Conservation (phyloP, 2,113 vertebrate genomes). For the Ciconia maguari region DNA sequence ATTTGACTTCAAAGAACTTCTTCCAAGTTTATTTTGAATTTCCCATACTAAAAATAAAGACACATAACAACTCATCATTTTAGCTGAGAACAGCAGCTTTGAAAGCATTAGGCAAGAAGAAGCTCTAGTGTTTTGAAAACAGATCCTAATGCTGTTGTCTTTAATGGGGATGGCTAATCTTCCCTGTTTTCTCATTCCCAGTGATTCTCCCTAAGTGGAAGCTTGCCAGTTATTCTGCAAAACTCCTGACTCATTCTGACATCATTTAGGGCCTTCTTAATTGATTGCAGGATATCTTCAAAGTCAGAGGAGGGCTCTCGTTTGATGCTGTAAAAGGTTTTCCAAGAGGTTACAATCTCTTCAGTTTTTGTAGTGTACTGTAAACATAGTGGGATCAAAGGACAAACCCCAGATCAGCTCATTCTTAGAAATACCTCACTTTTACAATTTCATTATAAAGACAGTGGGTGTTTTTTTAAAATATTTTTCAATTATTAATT, state of each 20-base stretch:
- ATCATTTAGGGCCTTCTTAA: constrained; percentile 34
- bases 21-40: constrained; percentile 25
- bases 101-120: constrained; percentile 21
- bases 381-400: background rate
- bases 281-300: constrained; percentile 30
- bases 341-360: background rate
- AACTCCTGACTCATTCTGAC: constrained; percentile 36
- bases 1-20: constrained; percentile 25
- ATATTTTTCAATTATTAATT: background rate
- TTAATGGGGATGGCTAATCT: constrained; percentile 34
- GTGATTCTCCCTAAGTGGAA: background rate
- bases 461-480: background rate
- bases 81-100: constrained; percentile 50
- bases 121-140: constrained; percentile 34
- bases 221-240: constrained; percentile 39
- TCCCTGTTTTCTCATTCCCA: background rate
- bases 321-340: constrained; percentile 31
- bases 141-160: constrained; percentile 25
- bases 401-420: background rate
- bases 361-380: background rate
- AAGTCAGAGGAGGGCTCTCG: constrained; percentile 15
- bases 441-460: background rate
- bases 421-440: background rate
- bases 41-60: constrained; percentile 16
- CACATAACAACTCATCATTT: background rate